Evolutionary conservation across 1,140 invertebrate species (phyloP), one percentile per base, ranked within the genome.

Genomic region (Euura saliciscinereae): DNA sequence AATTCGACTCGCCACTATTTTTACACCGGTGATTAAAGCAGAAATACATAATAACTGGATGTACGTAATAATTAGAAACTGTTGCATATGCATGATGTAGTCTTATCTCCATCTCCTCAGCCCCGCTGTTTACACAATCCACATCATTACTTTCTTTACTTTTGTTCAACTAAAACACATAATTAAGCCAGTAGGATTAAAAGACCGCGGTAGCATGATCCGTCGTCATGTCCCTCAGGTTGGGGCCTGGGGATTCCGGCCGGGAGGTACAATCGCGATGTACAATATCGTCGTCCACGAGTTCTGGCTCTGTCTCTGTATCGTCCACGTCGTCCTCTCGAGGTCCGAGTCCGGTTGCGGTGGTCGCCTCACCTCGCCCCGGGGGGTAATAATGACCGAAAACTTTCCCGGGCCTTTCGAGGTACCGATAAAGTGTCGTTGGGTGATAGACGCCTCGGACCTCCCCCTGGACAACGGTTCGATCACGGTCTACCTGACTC

Each of bases 401-500:
- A 92, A 93, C 79, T 97, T 97, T 78, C 96, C 96, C 0, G 86
- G 90, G 44, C 88, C 90, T 2, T 97, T 96, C 83, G 83, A 89
- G 6, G 92, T 95, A 13, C 96, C 96, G 4, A 93, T 97, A 67
- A 91, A 91, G 72, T 96, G 95, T 82, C 90, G 92, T 71, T 98
- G 96, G 96, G 88, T 97, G 8, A 96, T 98, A 78, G 92, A 96
- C 77, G 92, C 94, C 5, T 90, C 91, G 45, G 91, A 92, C 2
- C 77, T 86, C 13, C 76, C 78, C 2, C 80, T 84, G 3, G 71
- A 80, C 5, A 88, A 90, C 76, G 82, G 88, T 13, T 92, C 93
- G 4, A 95, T 97, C 77, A 91, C 95, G 51, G 89, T 97, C 43
- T 97, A 97, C 82, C 89, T 97, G 74, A 97, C 95, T 0, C 96